These are phyloP conservation scores for Cheilosia impressa DNA, from an alignment of 2,888 invertebrate species.

Conservation along the genomic window DNA sequence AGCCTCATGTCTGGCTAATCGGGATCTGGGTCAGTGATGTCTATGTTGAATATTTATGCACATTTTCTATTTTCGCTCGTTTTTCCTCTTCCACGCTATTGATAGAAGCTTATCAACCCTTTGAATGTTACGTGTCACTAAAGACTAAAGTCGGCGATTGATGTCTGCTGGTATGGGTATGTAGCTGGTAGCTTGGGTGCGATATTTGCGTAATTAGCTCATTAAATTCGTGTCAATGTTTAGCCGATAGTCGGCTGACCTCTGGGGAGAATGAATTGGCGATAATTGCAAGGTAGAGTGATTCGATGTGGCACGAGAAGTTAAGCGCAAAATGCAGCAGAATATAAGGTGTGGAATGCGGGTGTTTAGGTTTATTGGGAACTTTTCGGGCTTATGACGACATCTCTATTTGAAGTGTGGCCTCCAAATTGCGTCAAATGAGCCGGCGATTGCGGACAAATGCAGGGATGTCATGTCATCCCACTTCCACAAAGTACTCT, in stretches of 20 bases:
- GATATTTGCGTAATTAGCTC: conserved; percentile 55
- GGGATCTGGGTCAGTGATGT: conserved; percentile 42
- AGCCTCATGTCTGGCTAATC: conserved; percentile 7
- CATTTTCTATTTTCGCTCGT: background rate
- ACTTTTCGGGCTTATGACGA: too few relatives aligned
- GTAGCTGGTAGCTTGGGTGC: conserved; percentile 7
- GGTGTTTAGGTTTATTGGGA: too few relatives aligned
- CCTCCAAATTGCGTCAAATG: too few relatives aligned
- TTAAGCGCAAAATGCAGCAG: too few relatives aligned
- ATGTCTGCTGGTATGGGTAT: background rate
- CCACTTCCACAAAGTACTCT: too few relatives aligned
- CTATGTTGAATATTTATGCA: background rate
- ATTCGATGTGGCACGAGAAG: too few relatives aligned
- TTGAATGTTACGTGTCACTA: background rate
- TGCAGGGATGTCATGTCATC: too few relatives aligned
- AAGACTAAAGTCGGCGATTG: conserved; percentile 15
- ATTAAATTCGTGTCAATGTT: conserved; percentile 59
- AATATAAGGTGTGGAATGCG: background rate
- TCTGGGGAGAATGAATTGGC: conserved; percentile 16
- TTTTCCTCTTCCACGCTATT: background rate
- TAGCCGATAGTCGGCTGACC: conserved; percentile 51
- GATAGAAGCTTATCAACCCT: background rate
- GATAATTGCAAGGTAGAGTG: background rate
- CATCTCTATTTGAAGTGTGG: too few relatives aligned
- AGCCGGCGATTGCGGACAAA: too few relatives aligned